Evolutionary conservation across 2,113 vertebrate genomes (phyloP), one percentile per base, ranked within the genome.

Genomic region (Gavialis gangeticus): DNA sequence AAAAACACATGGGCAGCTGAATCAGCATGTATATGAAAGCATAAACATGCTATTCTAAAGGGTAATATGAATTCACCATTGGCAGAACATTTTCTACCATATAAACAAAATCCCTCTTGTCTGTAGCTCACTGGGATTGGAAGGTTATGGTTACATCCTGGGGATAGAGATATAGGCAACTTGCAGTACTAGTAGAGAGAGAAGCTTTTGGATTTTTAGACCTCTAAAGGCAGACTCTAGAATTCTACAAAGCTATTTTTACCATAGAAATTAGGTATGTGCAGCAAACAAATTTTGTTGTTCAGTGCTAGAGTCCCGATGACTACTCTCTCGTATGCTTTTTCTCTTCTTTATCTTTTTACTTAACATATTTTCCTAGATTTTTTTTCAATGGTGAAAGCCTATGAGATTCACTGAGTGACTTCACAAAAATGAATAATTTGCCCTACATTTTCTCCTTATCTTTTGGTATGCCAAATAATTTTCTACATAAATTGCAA

Each of bases 71-170:
- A 80, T 83, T 89, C 34, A 37, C 62, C 62, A 54, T 56, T 83
- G 80, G 80, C 80, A 89, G 80, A 28, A 83, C 87, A 89, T 83
- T 89, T 89, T 89, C 87, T 77, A 67, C 80, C 34, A 66, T 69
- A 69, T 89, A 69, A 89, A 83, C 71, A 89, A 83, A 82, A 89
- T 77, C 27, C 64, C 62, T 78, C 73, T 69, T 59, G 73, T 83
- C 73, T 60, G 16, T 22, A 28, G 56, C 77, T 77, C 76, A 56
- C 34, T 77, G 62, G 73, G 25, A 77, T 37, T 83, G 80, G 77
- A 54, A 67, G 60, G 62, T n/a, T 73, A 80, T 34, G 28, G 46
- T 62, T 80, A 80, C 85, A 62, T 73, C 25, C 54, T 56, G 73
- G 28, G 25, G 15, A 27, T n/a, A 14, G 66, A 25, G 82, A 78